phyloP scores from a whole-genome alignment of 2,113 vertebrate genomes.

The Clarias magur region DNA sequence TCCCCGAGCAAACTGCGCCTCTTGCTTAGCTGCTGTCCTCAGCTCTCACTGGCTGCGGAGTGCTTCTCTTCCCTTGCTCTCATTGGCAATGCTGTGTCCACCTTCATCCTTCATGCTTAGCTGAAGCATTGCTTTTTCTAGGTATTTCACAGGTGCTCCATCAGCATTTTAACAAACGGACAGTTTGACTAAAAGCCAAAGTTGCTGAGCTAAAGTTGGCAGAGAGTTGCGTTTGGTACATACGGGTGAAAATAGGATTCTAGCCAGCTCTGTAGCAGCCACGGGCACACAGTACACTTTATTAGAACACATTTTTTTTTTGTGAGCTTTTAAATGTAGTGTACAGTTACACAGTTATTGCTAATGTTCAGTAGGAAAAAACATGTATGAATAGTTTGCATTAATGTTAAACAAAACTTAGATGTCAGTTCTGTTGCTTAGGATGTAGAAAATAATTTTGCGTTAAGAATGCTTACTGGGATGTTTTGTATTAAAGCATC shows the following conservation, averaged over 20 bases:
- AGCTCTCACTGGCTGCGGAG: constrained; percentile 20
- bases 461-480: background rate
- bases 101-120: constrained; percentile 5
- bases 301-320: background rate
- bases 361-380: background rate
- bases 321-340: background rate
- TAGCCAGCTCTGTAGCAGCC: background rate
- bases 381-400: background rate
- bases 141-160: background rate
- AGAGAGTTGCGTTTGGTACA: background rate
- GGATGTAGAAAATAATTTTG: background rate
- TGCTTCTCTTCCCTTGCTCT: constrained; percentile 1
- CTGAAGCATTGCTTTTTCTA: background rate
- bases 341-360: background rate
- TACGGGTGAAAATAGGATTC: background rate
- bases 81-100: background rate
- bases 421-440: background rate
- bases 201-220: background rate
- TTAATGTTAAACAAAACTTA: background rate
- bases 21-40: constrained; percentile 44
- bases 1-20: constrained; percentile 28
- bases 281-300: background rate
- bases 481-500: constrained; percentile 1
- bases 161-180: constrained; percentile 13
- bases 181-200: constrained; percentile 5